Evolutionary conservation across 2,888 invertebrate species (phyloP).

Genomic region (Chalcosyrphus nemorum): DNA sequence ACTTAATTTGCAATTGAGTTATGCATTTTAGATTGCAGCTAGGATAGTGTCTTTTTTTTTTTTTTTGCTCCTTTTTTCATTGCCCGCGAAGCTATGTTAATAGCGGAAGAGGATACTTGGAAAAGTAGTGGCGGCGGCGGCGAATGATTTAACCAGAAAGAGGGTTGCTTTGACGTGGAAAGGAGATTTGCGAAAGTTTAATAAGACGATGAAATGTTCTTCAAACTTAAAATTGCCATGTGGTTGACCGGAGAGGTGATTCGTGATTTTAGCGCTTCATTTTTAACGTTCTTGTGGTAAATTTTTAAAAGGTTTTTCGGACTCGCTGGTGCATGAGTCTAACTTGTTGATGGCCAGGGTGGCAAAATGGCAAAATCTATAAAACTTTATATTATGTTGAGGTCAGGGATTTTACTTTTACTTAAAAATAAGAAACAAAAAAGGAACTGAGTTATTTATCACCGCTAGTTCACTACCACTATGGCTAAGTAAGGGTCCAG

Average conservation of each 20-base stretch:
- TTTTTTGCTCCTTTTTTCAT: not conserved
- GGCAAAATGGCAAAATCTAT: no score
- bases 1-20: slow-evolving; percentile 58
- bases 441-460: no score
- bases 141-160: not conserved
- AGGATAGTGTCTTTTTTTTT: no score
- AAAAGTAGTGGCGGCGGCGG: not conserved
- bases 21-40: slow-evolving; percentile 36
- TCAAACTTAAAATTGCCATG: not conserved
- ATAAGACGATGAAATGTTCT: not conserved
- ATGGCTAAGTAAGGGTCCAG: no score
- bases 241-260: not conserved
- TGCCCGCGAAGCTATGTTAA: not conserved
- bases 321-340: no score
- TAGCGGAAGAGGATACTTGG: not conserved
- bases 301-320: no score
- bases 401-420: no score
- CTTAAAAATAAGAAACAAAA: no score
- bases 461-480: no score
- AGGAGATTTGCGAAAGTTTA: not conserved
- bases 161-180: not conserved
- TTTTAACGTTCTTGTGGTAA: no score
- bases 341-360: no score
- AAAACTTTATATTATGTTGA: no score
- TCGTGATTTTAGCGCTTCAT: not conserved